Percentiles rank a stretch among this genome's conserved stretches.
Evolutionary conservation across 2,113 vertebrate genomes (phyloP).

Genomic region (Rafetus swinhoei): DNA sequence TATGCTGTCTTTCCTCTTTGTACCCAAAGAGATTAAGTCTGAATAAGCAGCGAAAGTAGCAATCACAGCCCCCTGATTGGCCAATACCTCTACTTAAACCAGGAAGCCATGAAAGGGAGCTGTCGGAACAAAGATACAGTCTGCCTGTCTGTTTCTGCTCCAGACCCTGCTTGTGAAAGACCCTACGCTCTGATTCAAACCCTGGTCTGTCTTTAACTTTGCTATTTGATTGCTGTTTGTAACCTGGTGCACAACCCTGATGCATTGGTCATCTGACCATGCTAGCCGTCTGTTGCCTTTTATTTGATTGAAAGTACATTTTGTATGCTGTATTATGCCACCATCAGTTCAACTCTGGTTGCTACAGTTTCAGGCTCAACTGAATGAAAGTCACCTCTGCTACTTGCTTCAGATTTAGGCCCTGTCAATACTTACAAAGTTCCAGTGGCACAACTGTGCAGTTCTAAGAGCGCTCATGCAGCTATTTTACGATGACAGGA

Average conservation of each 20-base stretch:
- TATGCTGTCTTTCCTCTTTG: neutral
- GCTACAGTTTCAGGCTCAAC: too few species aligned
- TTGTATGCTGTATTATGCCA: too few species aligned
- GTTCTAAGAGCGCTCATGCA: too few species aligned
- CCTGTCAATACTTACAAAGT: too few species aligned
- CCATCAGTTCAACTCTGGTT: too few species aligned
- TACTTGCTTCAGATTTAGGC: too few species aligned
- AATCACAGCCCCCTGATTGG: neutral
- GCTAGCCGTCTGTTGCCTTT: too few species aligned
- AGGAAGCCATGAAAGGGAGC: neutral
- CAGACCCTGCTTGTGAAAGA: neutral
- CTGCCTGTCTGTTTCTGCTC: neutral
- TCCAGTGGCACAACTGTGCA: too few species aligned
- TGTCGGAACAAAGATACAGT: neutral
- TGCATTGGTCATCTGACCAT: too few species aligned
- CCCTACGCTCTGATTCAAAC: neutral
- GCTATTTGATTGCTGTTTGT: neutral
- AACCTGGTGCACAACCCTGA: neutral
- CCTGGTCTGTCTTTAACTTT: neutral
- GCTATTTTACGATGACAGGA: too few species aligned
- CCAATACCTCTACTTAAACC: neutral
- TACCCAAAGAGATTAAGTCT: neutral
- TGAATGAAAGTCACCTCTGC: too few species aligned
- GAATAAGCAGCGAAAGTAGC: neutral
- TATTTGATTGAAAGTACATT: too few species aligned